Evolutionary conservation across 2,113 vertebrate species (phyloP).

Genomic region (Carettochelys insculpta): DNA sequence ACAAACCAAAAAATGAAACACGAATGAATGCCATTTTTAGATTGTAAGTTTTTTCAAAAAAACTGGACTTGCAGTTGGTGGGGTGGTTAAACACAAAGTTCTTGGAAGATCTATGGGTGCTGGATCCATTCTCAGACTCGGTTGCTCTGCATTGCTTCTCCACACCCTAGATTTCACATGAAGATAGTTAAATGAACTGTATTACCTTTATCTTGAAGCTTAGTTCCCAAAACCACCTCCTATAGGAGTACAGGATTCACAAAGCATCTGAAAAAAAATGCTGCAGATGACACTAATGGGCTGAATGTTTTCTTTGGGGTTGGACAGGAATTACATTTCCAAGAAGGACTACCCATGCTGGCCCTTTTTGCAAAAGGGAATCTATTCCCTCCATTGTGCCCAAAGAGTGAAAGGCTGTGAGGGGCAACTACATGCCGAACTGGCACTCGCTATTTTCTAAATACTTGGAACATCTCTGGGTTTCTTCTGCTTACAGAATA

Average conservation of each 20-base stretch:
- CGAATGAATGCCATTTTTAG: background rate
- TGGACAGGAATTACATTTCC: background rate
- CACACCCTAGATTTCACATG: background rate
- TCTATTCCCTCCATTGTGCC: background rate
- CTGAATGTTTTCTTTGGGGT: background rate
- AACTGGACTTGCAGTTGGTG: no score
- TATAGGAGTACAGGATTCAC: fast-evolving
- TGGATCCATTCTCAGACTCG: background rate
- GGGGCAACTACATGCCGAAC: fast-evolving
- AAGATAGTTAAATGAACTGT: fast-evolving
- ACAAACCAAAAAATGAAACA: background rate
- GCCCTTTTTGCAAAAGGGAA: background rate
- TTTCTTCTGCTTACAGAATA: background rate
- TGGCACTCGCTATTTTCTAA: background rate
- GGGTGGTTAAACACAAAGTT: background rate
- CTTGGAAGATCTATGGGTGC: background rate
- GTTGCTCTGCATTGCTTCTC: background rate
- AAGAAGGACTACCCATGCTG: background rate
- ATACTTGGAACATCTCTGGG: background rate
- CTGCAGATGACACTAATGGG: background rate
- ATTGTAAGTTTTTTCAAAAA: no score
- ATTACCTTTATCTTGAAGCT: background rate
- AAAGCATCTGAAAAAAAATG: background rate
- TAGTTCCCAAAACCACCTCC: background rate
- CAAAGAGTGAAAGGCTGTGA: background rate